Conservation (phyloP, 2,797 vertebrate species). For the Mergus octosetaceus region DNA sequence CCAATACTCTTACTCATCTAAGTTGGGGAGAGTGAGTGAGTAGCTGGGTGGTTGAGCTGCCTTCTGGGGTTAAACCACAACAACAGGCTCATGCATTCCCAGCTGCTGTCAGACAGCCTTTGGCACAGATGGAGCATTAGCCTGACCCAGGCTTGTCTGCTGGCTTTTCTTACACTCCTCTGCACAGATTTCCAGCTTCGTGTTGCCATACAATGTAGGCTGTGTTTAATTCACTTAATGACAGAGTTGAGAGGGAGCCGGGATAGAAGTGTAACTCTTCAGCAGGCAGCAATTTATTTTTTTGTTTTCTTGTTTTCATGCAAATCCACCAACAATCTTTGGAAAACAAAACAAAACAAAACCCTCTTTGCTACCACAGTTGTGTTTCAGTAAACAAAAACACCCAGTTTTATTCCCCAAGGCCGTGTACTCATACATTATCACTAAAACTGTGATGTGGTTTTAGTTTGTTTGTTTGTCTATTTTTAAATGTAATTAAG, state of each 20-base stretch:
- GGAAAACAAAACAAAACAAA: background rate
- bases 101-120: background rate
- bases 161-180: background rate
- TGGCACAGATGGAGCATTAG: background rate
- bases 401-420: background rate
- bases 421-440: background rate
- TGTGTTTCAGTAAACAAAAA: background rate
- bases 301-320: background rate
- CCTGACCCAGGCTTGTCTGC: background rate
- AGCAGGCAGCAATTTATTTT: background rate
- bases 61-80: too few relatives aligned
- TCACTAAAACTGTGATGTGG: background rate
- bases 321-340: background rate
- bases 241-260: background rate
- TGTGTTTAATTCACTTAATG: background rate
- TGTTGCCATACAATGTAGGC: background rate
- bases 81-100: too few relatives aligned
- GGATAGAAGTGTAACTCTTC: background rate
- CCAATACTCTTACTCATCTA: too few relatives aligned
- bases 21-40: too few relatives aligned
- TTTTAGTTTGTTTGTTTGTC: too few relatives aligned
- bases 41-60: too few relatives aligned
- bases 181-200: background rate
- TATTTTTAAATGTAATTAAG: background rate
- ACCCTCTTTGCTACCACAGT: background rate